Percentiles rank a stretch among this genome's conserved stretches.
Evolutionary conservation across 1,140 invertebrate genomes (phyloP).

Genomic region (Sweltsa coloradensis): DNA sequence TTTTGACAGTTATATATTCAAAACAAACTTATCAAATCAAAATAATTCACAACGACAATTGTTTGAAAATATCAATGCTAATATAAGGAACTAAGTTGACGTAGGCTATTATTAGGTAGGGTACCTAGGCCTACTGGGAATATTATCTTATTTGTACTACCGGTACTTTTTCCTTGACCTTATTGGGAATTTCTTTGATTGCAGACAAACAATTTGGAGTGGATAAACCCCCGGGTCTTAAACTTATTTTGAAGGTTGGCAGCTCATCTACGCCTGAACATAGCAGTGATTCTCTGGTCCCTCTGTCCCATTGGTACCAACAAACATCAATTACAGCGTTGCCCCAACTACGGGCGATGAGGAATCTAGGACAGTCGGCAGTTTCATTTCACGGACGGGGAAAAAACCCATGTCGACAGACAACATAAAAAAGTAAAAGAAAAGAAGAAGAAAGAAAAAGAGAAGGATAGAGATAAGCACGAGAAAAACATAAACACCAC

Average conservation of each 20-base stretch:
- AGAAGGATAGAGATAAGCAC: slow-evolving; percentile 44
- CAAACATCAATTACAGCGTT: slow-evolving; percentile 31
- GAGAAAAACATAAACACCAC: slow-evolving; percentile 52
- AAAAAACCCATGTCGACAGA: slow-evolving; percentile 17
- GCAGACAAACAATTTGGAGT: slow-evolving; percentile 19
- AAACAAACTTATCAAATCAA: too few relatives aligned
- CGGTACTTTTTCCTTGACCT: too few relatives aligned
- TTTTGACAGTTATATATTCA: too few relatives aligned
- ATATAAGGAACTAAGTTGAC: too few relatives aligned
- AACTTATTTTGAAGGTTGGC: slow-evolving; percentile 69
- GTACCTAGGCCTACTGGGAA: too few relatives aligned
- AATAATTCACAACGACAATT: too few relatives aligned
- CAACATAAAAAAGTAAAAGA: slow-evolving; percentile 59
- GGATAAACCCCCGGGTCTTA: slow-evolving; percentile 47
- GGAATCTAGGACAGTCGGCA: slow-evolving; percentile 11
- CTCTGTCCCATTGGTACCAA: slow-evolving; percentile 14
- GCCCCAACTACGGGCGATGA: slow-evolving; percentile 15
- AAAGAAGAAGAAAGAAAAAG: slow-evolving; percentile 58
- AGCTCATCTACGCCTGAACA: slow-evolving; percentile 55
- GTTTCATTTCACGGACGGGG: slow-evolving; percentile 15
- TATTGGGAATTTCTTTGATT: too few relatives aligned
- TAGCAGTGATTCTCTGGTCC: slow-evolving; percentile 39
- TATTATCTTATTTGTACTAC: too few relatives aligned
- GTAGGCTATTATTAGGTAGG: too few relatives aligned
- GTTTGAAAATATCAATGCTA: too few relatives aligned